Evolutionary conservation across 2,888 invertebrate genomes (phyloP), one percentile per base, ranked within the genome.

Genomic region (Diadegma fenestrale): DNA sequence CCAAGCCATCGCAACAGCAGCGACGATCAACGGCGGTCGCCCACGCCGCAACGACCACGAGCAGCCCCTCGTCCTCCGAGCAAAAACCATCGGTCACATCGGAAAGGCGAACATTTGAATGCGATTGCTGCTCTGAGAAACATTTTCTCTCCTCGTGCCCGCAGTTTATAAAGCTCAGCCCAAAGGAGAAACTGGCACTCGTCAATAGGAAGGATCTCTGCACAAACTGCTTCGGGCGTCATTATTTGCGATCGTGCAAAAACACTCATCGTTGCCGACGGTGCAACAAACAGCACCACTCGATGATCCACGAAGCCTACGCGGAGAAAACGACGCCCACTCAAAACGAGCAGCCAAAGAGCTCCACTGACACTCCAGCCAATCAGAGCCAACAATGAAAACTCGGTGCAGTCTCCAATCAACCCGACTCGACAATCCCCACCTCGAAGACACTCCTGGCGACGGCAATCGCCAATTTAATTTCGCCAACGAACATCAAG

Each of bases 331-430:
- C 61, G 10, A 26, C 61, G 26, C 19, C 51, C 51, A 63, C 61
- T 63, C 61, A 63, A 14, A 26, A 12, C 10, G 30, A 63, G 10
- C 19, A 30, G 8, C 26, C 61, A 17, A 7, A 63, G 26, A 14
- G 5, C 61, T 63, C 61, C 10, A 63, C 61, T 8, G 22, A 7
- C 14, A 63, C 61, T 12, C 61, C 19, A 14, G 26, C 26, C 26
- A 26, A 63, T 14, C 61, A 63, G 30, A 14, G 61, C 26, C 19
- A 63, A 63, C 22, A 63, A 26, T 63, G 61, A 63, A 8, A 12
- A 22, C 61, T 63, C 26, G 61, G 26, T 63, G 61, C 61, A 63
- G 26, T 63, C 61, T 63, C 26, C 61, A 63, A 63, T 30, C 26
- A 63, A 30, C 10, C n/a, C n/a, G 10, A 63, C 22, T 63, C 61